These are phyloP conservation scores for Chrysemys picta DNA, from an alignment of 2,113 vertebrate species.

Conservation along the genomic window DNA sequence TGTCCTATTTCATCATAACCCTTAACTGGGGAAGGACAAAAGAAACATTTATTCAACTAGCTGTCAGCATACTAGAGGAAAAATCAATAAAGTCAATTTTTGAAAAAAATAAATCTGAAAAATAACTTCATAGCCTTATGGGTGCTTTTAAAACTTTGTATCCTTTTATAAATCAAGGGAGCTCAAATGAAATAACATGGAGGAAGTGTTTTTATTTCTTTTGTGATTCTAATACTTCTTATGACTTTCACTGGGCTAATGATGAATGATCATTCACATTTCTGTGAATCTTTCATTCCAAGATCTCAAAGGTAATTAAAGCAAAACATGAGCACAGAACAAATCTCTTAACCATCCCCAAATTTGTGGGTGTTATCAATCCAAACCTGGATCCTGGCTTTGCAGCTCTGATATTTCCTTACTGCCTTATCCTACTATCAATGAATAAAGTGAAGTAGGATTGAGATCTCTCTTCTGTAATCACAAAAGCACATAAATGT, in stretches of 20 bases:
- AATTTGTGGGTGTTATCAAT: neutral
- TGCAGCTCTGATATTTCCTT: neutral
- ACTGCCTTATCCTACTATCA: neutral
- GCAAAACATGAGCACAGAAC: neutral
- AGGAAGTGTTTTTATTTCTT: neutral
- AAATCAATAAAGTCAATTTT: neutral
- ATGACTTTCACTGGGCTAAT: neutral
- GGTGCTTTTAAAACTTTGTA: neutral
- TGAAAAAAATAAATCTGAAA: neutral
- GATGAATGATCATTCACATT: neutral
- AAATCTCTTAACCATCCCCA: neutral
- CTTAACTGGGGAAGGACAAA: neutral
- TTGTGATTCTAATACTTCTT: neutral
- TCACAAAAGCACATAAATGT: neutral
- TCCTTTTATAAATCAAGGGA: neutral
- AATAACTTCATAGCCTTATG: neutral
- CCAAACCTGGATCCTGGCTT: neutral
- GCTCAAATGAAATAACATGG: neutral
- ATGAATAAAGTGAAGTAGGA: neutral
- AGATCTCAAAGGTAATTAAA: neutral
- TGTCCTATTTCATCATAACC: neutral
- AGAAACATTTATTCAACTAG: neutral
- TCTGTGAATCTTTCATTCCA: neutral
- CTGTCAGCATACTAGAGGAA: neutral
- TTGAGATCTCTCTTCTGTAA: neutral